phyloP scores from a whole-genome alignment of 2,888 invertebrate genomes.

The Mesoligia furuncula region DNA sequence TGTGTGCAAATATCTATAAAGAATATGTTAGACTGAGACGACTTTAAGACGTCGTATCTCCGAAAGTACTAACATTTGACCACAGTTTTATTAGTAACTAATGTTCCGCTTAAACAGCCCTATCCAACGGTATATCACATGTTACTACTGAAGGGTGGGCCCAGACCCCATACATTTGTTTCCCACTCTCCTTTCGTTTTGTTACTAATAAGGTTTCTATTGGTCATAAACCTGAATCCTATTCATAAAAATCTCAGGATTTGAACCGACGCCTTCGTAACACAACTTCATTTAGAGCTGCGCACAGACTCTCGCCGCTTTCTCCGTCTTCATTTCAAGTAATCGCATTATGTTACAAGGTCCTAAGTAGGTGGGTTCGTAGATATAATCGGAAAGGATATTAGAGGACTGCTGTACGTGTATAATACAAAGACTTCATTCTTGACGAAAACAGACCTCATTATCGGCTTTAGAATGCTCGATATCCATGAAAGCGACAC shows the following conservation, averaged over 20 bases:
- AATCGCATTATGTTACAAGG: not conserved
- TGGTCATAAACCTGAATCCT: not conserved
- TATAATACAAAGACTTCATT: not conserved
- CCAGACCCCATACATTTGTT: too few relatives aligned
- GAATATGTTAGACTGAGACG: too few relatives aligned
- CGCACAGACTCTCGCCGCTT: not conserved
- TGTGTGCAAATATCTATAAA: too few relatives aligned
- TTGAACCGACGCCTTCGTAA: not conserved
- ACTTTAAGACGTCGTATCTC: too few relatives aligned
- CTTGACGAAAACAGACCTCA: not conserved
- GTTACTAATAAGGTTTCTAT: not conserved
- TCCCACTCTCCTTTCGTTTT: not conserved
- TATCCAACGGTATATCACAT: too few relatives aligned
- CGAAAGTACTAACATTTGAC: too few relatives aligned
- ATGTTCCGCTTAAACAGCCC: too few relatives aligned
- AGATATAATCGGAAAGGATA: not conserved
- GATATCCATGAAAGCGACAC: too few relatives aligned
- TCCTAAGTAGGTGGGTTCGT: not conserved
- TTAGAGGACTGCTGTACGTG: not conserved
- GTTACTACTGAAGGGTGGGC: too few relatives aligned
- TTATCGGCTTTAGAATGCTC: too few relatives aligned
- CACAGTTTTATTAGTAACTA: too few relatives aligned
- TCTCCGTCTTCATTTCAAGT: not conserved
- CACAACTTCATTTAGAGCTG: not conserved
- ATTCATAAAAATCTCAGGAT: not conserved